Conservation (phyloP, 2,797 vertebrate species). For the Mastacembelus armatus region DNA sequence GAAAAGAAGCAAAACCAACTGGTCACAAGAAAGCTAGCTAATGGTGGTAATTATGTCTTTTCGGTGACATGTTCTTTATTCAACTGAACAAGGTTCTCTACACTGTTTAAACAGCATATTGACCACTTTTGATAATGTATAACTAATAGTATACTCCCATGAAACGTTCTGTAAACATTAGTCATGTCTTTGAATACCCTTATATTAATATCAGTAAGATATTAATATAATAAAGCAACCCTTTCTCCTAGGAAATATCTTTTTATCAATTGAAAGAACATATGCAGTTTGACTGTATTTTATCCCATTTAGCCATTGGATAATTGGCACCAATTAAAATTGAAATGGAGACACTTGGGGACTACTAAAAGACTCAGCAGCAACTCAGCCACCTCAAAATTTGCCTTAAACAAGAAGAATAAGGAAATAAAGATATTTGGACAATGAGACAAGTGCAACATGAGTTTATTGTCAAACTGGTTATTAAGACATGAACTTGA, state of each 20-base stretch:
- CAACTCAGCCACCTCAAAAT: neutral
- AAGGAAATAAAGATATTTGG: constrained; percentile 44
- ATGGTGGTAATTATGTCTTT: too few relatives aligned
- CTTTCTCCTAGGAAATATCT: too few relatives aligned
- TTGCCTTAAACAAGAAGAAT: neutral
- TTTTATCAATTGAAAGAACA: too few relatives aligned
- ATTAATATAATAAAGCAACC: too few relatives aligned
- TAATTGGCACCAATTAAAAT: neutral
- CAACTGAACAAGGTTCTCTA: too few relatives aligned
- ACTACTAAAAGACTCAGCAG: neutral
- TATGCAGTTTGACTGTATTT: neutral
- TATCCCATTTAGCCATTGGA: neutral
- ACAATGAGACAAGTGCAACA: constrained; percentile 80
- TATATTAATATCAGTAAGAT: too few relatives aligned
- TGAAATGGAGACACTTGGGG: neutral
- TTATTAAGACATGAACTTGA: constrained; percentile 93
- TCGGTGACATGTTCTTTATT: too few relatives aligned
- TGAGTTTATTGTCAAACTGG: constrained; percentile 92
- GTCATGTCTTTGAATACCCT: too few relatives aligned
- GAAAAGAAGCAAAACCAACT: neutral
- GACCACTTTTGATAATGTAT: too few relatives aligned
- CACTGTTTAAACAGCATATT: too few relatives aligned
- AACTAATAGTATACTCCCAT: too few relatives aligned
- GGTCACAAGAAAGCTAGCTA: neutral
- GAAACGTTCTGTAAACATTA: too few relatives aligned